Evolutionary conservation across 2,113 vertebrate species (phyloP), one percentile per base, ranked within the genome.

Genomic region (Gila orcuttii): DNA sequence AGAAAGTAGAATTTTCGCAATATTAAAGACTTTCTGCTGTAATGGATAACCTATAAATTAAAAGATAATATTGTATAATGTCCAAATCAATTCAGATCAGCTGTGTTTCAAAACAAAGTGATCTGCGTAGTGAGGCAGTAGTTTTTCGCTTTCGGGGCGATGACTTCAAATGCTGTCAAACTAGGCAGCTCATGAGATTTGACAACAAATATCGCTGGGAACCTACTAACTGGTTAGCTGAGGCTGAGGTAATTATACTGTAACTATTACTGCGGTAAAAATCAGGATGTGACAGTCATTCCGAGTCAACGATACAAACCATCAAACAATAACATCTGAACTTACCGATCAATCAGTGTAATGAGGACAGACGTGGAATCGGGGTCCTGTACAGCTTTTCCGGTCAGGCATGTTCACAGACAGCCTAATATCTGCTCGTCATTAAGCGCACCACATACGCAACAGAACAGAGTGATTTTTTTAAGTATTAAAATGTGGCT

Each of bases 401-500:
- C 88, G 86, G 66, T 89, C 94, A 94, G 93, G 94, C 93, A 90
- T 87, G 85, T 82, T 87, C 39, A 10, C 15, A 85, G 92, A 47
- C 93, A 92, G 87, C 91, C 92, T 73, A 33, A 23, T 47, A 69
- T 73, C 45, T 60, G 69, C 52, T 23, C 73, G 80, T 85, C 73
- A 77, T 74, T 17, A 21, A 23, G 71, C 87, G 68, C 33, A 78
- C 31, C 33, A 21, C 23, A 39, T 82, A 71, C 83, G 83, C 82
- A 42, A 9, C 42, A 42, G 8, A 42, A 42, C 39, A 42, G 39
- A 8, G 7, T 42, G 39, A 8, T 42, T 42, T 42, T 39, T 42
- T 42, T 42, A 10, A 42, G 42, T 42, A 42, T 42, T 5, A 9
- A 42, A 42, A 42, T 42, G 42, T 42, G 39, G 42, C 42, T 42